These are phyloP conservation scores for Ectropis crepuscularia DNA, from an alignment of 2,888 invertebrate species.

Conservation along the genomic window DNA sequence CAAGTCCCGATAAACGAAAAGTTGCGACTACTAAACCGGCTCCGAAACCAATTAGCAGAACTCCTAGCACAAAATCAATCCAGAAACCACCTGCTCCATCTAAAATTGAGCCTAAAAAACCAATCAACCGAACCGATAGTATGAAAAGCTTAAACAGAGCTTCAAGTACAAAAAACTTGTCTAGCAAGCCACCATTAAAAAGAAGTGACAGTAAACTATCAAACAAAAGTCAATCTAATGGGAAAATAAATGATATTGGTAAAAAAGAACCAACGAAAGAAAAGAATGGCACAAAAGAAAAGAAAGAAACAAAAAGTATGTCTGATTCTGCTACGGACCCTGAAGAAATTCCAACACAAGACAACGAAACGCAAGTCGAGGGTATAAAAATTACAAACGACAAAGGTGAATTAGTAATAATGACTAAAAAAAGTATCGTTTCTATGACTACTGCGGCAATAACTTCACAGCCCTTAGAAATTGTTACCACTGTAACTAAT, in stretches of 20 bases:
- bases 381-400: constrained; percentile 65
- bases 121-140: constrained; percentile 73
- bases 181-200: constrained; percentile 70
- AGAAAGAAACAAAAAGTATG: constrained; percentile 42
- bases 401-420: constrained; percentile 72
- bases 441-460: constrained; percentile 86
- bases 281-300: constrained; percentile 43
- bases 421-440: constrained; percentile 80
- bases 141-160: constrained; percentile 73
- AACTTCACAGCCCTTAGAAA: constrained; percentile 82
- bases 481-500: constrained; percentile 82
- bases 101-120: constrained; percentile 70
- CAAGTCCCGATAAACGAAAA: constrained; percentile 75
- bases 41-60: constrained; percentile 61
- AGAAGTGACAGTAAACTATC: constrained; percentile 66
- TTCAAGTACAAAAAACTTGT: constrained; percentile 72
- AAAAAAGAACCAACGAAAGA: constrained; percentile 54
- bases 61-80: constrained; percentile 61
- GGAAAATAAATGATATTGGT: constrained; percentile 66
- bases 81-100: constrained; percentile 59
- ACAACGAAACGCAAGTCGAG: constrained; percentile 79
- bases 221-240: constrained; percentile 62
- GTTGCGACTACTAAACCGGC: constrained; percentile 40
- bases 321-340: constrained; percentile 53
- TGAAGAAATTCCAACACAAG: constrained; percentile 69